phyloP scores from a whole-genome alignment of 92 coral and sea anemone genomes.

The Porites evermanni region DNA sequence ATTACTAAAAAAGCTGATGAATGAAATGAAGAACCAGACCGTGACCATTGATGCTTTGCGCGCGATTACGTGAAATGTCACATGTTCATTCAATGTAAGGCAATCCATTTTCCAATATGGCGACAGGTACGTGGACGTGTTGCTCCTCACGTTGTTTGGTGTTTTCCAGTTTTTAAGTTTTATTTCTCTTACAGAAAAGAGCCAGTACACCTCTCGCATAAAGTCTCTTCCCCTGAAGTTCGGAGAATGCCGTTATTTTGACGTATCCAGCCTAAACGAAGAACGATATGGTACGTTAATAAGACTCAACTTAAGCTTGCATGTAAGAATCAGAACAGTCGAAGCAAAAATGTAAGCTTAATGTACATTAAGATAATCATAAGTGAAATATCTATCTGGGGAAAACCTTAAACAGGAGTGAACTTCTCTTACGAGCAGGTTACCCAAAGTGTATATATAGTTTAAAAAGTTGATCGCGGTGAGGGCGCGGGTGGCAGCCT shows the following conservation, averaged over 20 bases:
- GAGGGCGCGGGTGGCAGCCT: no score
- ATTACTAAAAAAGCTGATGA: not conserved
- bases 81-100: not conserved
- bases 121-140: constrained; percentile 48
- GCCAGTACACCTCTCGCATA: constrained; percentile 77
- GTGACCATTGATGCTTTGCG: constrained; percentile 26
- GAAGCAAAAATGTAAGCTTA: no score
- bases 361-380: no score
- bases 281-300: constrained; percentile 79
- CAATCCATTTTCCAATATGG: constrained; percentile 22
- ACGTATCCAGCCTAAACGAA: constrained; percentile 80
- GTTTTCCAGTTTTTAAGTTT: not conserved
- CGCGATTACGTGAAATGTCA: constrained; percentile 18
- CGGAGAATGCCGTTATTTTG: constrained; percentile 85
- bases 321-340: no score
- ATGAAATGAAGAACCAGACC: not conserved
- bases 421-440: no score
- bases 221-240: constrained; percentile 76
- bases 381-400: no score
- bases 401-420: no score
- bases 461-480: no score
- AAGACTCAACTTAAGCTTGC: not conserved
- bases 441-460: no score
- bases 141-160: not conserved
- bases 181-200: constrained; percentile 55